phyloP scores from a whole-genome alignment of 2,113 vertebrate genomes.

The Cranoglanis bouderius region DNA sequence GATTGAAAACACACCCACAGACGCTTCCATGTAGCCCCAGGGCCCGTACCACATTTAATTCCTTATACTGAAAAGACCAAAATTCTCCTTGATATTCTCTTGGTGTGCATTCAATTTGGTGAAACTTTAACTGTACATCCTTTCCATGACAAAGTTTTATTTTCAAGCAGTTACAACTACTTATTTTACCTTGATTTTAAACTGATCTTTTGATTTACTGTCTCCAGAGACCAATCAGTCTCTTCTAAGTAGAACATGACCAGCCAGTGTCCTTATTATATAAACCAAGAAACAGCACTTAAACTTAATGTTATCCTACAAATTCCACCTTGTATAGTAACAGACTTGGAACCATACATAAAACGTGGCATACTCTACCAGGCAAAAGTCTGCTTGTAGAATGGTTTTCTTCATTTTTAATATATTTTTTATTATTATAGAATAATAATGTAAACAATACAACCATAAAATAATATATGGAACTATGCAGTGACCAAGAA shows the following conservation, averaged over 20 bases:
- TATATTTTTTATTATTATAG: neutral
- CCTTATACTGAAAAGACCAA: neutral
- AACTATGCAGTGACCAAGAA: neutral
- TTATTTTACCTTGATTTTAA: slow-evolving; percentile 21
- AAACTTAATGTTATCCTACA: neutral
- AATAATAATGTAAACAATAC: neutral
- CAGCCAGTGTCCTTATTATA: slow-evolving; percentile 26
- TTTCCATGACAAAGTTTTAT: neutral
- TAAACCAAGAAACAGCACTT: neutral
- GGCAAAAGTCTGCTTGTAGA: neutral
- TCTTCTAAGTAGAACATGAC: slow-evolving; percentile 16
- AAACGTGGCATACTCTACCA: neutral
- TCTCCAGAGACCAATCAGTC: slow-evolving; percentile 42
- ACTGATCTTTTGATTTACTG: neutral
- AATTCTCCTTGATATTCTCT: slow-evolving; percentile 44
- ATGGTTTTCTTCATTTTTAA: neutral
- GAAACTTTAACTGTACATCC: neutral
- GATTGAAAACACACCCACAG: slow-evolving; percentile 44
- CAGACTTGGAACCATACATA: neutral
- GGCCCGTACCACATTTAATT: neutral
- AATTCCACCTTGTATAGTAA: neutral
- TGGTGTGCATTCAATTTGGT: neutral
- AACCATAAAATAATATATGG: neutral
- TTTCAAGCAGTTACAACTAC: neutral
- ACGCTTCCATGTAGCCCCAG: neutral